These are phyloP conservation scores for Simalia tracyae DNA, from an alignment of 2,797 vertebrate genomes.

Conservation along the genomic window DNA sequence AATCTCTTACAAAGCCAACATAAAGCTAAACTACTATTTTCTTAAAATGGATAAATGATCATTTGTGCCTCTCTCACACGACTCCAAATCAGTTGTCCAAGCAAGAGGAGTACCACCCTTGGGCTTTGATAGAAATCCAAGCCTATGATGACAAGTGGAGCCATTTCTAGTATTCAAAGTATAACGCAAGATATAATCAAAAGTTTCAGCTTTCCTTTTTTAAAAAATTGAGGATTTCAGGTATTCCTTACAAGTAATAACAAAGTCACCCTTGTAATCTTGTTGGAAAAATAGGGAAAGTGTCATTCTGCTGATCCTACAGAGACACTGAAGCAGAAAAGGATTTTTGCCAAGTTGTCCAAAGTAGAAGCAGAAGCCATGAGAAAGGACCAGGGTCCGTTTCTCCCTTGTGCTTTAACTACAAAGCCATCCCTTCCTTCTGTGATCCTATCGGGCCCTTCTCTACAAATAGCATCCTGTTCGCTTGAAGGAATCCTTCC, in stretches of 20 bases:
- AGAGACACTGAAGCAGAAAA: not conserved
- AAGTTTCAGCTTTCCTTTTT: no score
- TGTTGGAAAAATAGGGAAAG: not conserved
- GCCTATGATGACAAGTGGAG: no score
- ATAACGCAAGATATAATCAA: no score
- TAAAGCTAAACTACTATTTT: no score
- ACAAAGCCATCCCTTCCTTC: not conserved
- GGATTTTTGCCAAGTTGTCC: not conserved
- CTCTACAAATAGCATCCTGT: constrained; percentile 13
- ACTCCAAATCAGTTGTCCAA: no score
- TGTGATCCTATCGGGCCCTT: not conserved
- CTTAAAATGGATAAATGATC: no score
- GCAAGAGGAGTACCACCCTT: no score
- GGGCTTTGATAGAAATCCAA: no score
- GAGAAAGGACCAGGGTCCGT: not conserved
- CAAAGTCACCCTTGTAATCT: not conserved
- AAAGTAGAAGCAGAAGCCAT: not conserved
- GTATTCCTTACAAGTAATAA: not conserved
- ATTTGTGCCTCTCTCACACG: no score
- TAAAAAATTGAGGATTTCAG: no score
- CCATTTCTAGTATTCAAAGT: no score
- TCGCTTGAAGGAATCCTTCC: constrained; percentile 19
- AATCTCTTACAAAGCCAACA: no score
- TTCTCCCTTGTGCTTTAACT: not conserved
- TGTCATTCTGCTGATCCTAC: constrained; percentile 6